phyloP scores from a whole-genome alignment of 2,797 vertebrate species.

The Loriculus beryllinus region DNA sequence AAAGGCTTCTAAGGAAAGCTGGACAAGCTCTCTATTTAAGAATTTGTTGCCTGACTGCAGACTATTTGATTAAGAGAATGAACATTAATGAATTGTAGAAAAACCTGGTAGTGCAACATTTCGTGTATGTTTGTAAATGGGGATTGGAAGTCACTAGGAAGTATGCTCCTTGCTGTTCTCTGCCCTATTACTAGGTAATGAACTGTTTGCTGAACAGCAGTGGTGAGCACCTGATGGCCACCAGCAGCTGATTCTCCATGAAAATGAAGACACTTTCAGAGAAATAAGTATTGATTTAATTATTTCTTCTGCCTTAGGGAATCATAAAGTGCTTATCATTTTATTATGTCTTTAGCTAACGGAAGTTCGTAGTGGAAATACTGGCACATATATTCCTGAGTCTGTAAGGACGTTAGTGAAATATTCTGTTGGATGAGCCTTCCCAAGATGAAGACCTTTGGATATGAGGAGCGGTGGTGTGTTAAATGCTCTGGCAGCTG shows the following conservation, averaged over 20 bases:
- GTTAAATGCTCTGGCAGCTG: neutral
- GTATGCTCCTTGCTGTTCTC: neutral
- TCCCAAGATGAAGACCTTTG: neutral
- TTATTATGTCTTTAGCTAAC: neutral
- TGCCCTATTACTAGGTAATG: neutral
- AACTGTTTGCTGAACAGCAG: neutral
- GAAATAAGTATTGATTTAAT: neutral
- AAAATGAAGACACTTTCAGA: neutral
- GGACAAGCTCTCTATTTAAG: neutral
- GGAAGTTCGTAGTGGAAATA: neutral
- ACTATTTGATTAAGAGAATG: neutral
- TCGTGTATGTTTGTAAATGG: neutral
- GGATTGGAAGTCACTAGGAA: neutral
- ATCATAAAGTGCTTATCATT: neutral
- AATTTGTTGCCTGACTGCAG: neutral
- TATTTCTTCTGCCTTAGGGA: neutral
- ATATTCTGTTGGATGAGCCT: neutral
- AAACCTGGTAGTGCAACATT: neutral
- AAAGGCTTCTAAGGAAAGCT: neutral
- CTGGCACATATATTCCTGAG: neutral
- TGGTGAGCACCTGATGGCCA: neutral
- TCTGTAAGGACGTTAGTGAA: neutral
- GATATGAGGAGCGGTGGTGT: neutral
- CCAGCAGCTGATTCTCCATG: neutral
- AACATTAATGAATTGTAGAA: neutral